These are phyloP conservation scores for Panopea generosa DNA, from an alignment of 2,888 invertebrate species.

Conservation along the genomic window DNA sequence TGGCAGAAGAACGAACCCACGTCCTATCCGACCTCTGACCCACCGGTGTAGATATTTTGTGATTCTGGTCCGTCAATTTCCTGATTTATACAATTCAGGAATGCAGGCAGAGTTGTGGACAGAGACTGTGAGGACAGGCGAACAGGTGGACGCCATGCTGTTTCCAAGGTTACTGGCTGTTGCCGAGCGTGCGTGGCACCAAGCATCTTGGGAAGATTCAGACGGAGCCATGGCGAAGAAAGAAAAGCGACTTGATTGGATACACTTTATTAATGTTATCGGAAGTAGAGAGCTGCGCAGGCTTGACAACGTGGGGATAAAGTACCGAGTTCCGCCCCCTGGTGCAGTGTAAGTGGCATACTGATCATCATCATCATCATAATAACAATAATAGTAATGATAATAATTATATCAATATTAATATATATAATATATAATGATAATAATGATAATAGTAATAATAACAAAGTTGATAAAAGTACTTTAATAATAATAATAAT, in stretches of 20 bases:
- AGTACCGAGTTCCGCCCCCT: slow-evolving; percentile 76
- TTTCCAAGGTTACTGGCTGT: slow-evolving; percentile 77
- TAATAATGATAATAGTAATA: background rate
- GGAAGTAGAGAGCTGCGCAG: slow-evolving; percentile 69
- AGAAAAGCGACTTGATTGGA: slow-evolving; percentile 66
- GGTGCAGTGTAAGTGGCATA: slow-evolving; percentile 65
- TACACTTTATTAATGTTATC: slow-evolving; percentile 69
- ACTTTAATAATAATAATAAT: too few species aligned
- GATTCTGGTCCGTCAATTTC: too few species aligned
- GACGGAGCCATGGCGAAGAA: slow-evolving; percentile 24
- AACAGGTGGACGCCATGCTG: slow-evolving; percentile 73
- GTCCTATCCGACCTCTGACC: too few species aligned
- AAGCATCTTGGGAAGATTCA: slow-evolving; percentile 76
- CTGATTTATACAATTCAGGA: too few species aligned
- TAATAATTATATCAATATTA: background rate
- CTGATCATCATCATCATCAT: too few species aligned
- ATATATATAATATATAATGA: background rate
- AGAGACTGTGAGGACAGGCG: slow-evolving; percentile 69
- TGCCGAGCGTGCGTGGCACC: slow-evolving; percentile 82
- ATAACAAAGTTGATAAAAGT: too few species aligned
- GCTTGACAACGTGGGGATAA: slow-evolving; percentile 67
- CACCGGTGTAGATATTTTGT: too few species aligned
- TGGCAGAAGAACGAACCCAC: too few species aligned
- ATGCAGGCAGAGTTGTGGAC: slow-evolving; percentile 82
- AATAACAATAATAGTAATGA: too few species aligned